These are phyloP conservation scores for Nomia melanderi DNA, from an alignment of 1,140 invertebrate genomes.

Conservation along the genomic window DNA sequence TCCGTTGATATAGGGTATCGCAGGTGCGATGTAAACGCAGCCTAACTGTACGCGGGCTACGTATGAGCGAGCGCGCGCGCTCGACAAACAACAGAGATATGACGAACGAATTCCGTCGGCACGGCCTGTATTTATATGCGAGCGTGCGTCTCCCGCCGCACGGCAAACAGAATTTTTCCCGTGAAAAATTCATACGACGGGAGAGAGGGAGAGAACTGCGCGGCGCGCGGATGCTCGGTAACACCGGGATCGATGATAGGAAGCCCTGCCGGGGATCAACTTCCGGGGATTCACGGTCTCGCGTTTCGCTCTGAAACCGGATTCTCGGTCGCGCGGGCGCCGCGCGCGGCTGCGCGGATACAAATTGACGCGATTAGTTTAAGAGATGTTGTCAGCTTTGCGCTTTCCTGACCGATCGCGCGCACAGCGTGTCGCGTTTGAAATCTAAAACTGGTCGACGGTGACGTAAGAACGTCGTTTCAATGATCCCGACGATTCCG, in stretches of 20 bases:
- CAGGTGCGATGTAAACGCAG: no score
- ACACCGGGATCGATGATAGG: not conserved
- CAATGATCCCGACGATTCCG: no score
- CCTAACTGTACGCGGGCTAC: no score
- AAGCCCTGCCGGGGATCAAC: not conserved
- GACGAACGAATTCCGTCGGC: conserved; percentile 14
- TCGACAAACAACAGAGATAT: not conserved
- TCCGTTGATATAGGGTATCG: no score
- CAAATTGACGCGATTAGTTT: not conserved
- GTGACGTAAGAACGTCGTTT: no score
- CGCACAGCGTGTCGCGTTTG: not conserved
- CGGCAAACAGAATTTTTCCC: conserved; percentile 7
- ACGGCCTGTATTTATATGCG: not conserved
- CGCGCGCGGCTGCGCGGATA: not conserved
- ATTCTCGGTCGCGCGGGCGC: not conserved
- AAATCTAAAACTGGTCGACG: no score
- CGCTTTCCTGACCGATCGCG: not conserved
- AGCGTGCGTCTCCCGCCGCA: not conserved
- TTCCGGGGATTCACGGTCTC: not conserved
- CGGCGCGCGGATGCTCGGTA: no score
- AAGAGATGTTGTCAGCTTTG: not conserved
- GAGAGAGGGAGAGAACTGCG: not conserved
- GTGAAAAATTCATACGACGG: not conserved
- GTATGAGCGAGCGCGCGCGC: not conserved
- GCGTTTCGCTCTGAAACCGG: not conserved